Base-by-base conservation (phyloP, 2,113 vertebrate genomes). In the Misgurnus anguillicaudatus region DNA sequence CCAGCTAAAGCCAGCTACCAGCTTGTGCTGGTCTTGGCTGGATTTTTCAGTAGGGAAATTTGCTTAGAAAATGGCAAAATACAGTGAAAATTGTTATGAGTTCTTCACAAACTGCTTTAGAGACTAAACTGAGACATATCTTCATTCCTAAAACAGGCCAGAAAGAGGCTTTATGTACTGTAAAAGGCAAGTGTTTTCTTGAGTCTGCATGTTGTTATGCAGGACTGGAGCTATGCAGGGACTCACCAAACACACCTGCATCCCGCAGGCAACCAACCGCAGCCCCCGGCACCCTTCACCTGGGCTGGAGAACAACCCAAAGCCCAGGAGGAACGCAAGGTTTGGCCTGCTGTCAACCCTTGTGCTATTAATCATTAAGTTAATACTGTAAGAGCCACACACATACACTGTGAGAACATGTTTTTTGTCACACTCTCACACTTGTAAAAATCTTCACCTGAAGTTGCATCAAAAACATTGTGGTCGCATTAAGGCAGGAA, bases 301-400 rank as follows among this genome's bases (percentile, higher is more conserved):
- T 83, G 78, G 36, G 64, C 66, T 79, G 84, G 84, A 90, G 90
- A 89, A 89, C 87, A 89, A 81, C 82, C 84, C 58, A 62, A 86
- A 19, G 70, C 89, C 89, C 89, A 84, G 80, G 81, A 90, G 91
- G 88, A 89, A 92, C 88, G 77, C 63, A 73, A 84, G 86, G 77
- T 77, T 86, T 83, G 81, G 86, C 89, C 89, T 83, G 86, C 86
- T 87, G 87, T 93, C 90, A 90, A 87, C 83, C 80, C 87, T 75
- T 80, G 84, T 87, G 81, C 85, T 86, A 91, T 92, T 90, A 89
- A 91, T 92, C 91, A 92, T 89, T 83, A 72, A 55, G 77, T 81
- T 77, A 70, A 80, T 13, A 8, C 61, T 66, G 39, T 45, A 17
- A 19, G 9, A 11, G 9, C 19, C 65, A 47, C 41, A 47, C 41